Evolutionary conservation across 2,797 vertebrate genomes (phyloP), one percentile per base, ranked within the genome.

Genomic region (Phyllotis vaccarum): DNA sequence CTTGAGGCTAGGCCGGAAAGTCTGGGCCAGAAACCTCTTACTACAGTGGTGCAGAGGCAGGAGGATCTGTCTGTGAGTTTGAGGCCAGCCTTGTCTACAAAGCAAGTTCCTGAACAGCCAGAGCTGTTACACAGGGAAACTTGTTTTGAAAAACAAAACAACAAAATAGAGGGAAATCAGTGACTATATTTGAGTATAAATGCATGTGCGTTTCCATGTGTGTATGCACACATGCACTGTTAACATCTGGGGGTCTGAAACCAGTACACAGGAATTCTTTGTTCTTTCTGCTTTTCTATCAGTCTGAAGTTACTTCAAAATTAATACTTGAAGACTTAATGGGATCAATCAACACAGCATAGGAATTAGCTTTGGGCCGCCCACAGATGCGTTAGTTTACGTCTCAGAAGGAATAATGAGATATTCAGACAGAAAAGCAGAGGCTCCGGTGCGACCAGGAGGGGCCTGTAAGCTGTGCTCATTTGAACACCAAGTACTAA

Each of bases 251-350:
- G 81, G 87, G 43, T 43, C 27, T 27, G 27, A 54, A 24, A 19
- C 29, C 81, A 31, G 31, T 21, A 40, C 3, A 21, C 9, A 87
- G 43, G n/a, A 91, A 81, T 34, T 34, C 34, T 7, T 90, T 66
- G 24, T 72, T 46, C 85, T 40, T 86, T 60, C 29, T 24, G 66
- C 11, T 82, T 64, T 87, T 49, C 52, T 90, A 29, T 89, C 60
- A 52, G 34, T 6, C 58, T 29, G 6, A 66, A 43, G 46, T 93
- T 76, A 78, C 75, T 86, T 85, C 66, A 92, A 78, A 90, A 92
- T 66, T 52, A 90, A 80, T 88, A 76, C 22, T 80, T 89, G 56
- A 76, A 89, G 70, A 49, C 86, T 40, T 62, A 76, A 62, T 76
- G 86, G 54, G 70, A 83, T 88, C 54, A 22, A 74, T 78, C 66